Percentiles rank a stretch among this genome's conserved stretches.
Conservation (phyloP, 2,797 vertebrate genomes). For the Trachurus trachurus region DNA sequence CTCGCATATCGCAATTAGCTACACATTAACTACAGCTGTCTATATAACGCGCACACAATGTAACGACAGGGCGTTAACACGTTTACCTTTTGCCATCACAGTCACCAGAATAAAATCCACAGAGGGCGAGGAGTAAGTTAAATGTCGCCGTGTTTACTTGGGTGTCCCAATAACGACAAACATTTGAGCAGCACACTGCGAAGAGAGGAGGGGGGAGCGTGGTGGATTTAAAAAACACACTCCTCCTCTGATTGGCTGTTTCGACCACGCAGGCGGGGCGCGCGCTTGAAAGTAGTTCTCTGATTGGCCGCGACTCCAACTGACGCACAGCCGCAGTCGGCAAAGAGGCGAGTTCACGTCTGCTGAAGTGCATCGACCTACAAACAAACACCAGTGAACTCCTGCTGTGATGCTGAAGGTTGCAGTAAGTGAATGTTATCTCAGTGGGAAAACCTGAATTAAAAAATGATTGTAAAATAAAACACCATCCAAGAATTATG, state of each 20-base stretch:
- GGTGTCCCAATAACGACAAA: neutral
- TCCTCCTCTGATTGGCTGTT: constrained; percentile 70
- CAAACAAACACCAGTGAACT: neutral
- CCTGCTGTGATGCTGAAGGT: neutral
- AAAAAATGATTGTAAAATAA: neutral
- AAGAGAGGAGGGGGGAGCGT: neutral
- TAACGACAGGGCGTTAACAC: neutral
- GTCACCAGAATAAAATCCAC: constrained; percentile 11
- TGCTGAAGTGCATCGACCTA: neutral
- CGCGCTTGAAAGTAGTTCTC: neutral
- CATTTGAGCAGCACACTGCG: neutral
- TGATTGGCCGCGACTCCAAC: constrained; percentile 57
- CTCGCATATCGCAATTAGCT: neutral
- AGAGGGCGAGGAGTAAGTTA: neutral
- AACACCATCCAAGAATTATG: neutral
- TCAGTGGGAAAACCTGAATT: neutral
- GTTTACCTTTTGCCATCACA: constrained; percentile 84
- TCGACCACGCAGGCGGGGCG: neutral
- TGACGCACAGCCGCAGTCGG: neutral
- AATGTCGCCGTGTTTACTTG: neutral
- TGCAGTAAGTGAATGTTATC: neutral
- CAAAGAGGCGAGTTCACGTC: neutral
- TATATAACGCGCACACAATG: neutral
- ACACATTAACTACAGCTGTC: neutral
- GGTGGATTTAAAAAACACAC: constrained; percentile 75